Evolutionary conservation across 2,113 vertebrate species (phyloP), one percentile per base, ranked within the genome.

Genomic region (Phylloscopus whistleri): DNA sequence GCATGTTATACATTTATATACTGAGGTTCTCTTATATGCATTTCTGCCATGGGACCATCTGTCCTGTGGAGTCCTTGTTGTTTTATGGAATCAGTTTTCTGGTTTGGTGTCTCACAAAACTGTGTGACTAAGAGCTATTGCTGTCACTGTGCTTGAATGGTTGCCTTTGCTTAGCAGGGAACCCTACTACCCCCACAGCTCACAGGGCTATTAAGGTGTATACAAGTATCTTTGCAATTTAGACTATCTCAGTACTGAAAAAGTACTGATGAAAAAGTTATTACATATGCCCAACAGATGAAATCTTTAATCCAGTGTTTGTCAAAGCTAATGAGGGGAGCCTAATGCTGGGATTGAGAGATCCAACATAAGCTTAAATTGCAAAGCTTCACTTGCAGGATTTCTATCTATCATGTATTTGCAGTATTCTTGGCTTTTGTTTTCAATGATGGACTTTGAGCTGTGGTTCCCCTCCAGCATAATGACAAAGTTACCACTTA

Each of bases 401-500:
- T 74, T 95, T 90, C 22, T 76, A 4, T 41, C 27, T 68, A 4
- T 74, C 10, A 3, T 0, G 0, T 66, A 28, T 23, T 74, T 5
- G 0, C 19, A 55, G 6, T 9, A 8, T 63, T 74, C 59, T 52
- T 69, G 39, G 11, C n/a, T 83, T 87, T 64, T 69, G 17, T 67
- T 46, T 23, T 31, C 58, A 39, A 0, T 6, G 3, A n/a, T 87
- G 60, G 66, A 23, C 51, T 55, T 46, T 1, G 31, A 41, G 46
- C 62, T 4, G 1, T 75, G 13, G 15, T 46, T 85, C 33, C 27
- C 59, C 60, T 67, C 41, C 26, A 33, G 24, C 2, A 1, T 35
- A 41, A 86, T 73, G 82, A 63, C 82, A 88, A 73, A 66, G 48
- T 79, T 86, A 69, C 46, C 66, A 31, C 28, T 92, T 93, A 75